phyloP scores from a whole-genome alignment of 2,888 invertebrate genomes.

The Cyaniris semiargus region DNA sequence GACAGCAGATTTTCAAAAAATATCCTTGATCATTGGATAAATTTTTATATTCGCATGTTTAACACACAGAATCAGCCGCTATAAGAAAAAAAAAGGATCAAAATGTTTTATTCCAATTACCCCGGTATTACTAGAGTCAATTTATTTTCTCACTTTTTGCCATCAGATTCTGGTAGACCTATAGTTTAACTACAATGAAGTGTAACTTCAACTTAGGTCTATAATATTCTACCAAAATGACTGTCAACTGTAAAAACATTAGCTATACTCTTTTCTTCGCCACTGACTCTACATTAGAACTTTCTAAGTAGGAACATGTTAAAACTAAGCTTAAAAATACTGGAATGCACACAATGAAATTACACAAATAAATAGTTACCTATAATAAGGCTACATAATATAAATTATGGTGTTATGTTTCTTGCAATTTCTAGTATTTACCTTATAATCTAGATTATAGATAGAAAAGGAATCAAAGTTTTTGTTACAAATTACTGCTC shows the following conservation, averaged over 20 bases:
- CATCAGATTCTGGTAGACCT: too few relatives aligned
- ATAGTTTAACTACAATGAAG: neutral
- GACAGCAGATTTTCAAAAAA: too few relatives aligned
- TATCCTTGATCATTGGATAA: too few relatives aligned
- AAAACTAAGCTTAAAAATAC: neutral
- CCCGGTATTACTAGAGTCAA: too few relatives aligned
- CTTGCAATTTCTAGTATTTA: neutral
- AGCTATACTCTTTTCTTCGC: neutral
- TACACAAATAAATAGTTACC: neutral
- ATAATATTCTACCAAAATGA: neutral
- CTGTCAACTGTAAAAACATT: neutral
- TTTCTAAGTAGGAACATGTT: slow-evolving; percentile 1
- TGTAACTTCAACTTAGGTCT: neutral
- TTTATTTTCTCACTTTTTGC: too few relatives aligned
- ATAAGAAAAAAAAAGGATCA: too few relatives aligned
- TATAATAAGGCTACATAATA: neutral
- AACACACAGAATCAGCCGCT: too few relatives aligned
- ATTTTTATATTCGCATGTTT: too few relatives aligned
- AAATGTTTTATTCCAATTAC: too few relatives aligned
- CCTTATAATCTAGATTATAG: neutral
- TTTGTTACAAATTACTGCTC: neutral
- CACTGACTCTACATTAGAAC: neutral
- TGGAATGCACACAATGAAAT: slow-evolving; percentile 21
- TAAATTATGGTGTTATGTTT: neutral
- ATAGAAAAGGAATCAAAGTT: neutral